A percentile compares a stretch with the other conserved stretches of the same genome.
phyloP scores from a whole-genome alignment of 2,797 vertebrate species.

The Eutrigla gurnardus region DNA sequence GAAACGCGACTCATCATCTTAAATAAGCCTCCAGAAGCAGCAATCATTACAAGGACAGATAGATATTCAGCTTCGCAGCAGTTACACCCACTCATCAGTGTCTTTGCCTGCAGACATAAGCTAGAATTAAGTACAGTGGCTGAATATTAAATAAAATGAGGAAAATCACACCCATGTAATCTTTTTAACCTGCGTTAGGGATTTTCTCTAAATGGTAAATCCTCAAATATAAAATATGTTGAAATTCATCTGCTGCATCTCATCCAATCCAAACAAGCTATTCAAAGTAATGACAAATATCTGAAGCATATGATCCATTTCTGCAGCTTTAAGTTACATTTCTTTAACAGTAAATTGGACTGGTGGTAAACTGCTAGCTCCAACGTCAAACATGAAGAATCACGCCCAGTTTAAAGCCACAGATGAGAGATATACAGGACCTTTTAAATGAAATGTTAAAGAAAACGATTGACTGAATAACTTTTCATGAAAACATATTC shows the following conservation, averaged over 20 bases:
- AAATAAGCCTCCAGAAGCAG: background rate
- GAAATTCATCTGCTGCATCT: background rate
- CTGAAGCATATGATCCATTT: background rate
- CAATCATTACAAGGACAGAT: background rate
- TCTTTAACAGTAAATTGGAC: no score
- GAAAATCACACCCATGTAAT: background rate
- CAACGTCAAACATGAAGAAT: no score
- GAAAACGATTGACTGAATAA: background rate
- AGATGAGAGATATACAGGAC: background rate
- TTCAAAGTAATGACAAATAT: background rate
- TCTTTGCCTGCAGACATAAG: background rate
- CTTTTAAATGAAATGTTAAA: background rate
- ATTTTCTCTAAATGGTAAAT: background rate
- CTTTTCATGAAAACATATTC: background rate
- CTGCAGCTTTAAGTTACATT: background rate
- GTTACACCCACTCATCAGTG: background rate
- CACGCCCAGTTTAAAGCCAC: background rate
- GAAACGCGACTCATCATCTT: background rate
- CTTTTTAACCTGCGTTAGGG: background rate
- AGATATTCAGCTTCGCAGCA: slow-evolving; percentile 1
- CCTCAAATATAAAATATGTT: background rate
- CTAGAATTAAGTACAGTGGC: background rate
- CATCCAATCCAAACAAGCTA: background rate
- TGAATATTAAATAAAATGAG: background rate
- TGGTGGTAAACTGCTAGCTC: background rate